These are phyloP conservation scores for Himantopus leucocephalus DNA, from an alignment of 2,113 vertebrate genomes.

Conservation along the genomic window DNA sequence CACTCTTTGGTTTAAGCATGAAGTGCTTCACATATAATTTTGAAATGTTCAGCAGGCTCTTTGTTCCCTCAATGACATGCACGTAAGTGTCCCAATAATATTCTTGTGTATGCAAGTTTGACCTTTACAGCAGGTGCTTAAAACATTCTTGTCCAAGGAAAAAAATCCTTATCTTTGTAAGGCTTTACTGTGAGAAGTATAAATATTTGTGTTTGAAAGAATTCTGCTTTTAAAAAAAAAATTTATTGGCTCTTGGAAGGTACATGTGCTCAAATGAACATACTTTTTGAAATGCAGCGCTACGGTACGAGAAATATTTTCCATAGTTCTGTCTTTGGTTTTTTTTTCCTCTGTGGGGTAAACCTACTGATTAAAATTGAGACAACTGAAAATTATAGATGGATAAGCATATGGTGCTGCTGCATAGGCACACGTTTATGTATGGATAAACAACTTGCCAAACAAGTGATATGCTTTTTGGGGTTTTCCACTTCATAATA, in stretches of 20 bases:
- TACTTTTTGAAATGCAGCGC: not conserved
- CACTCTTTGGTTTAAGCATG: not conserved
- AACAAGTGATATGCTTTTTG: not conserved
- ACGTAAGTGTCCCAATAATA: not conserved
- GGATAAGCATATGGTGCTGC: not conserved
- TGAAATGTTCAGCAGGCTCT: not conserved
- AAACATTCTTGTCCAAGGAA: not conserved
- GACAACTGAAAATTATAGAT: not conserved
- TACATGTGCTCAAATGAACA: not conserved
- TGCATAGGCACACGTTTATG: not conserved
- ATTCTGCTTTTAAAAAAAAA: not conserved
- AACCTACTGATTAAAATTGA: not conserved
- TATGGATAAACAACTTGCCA: not conserved
- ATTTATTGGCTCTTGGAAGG: not conserved
- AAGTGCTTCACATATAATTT: not conserved
- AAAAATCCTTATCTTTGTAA: not conserved
- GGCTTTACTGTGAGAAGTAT: not conserved
- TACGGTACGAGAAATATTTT: not conserved
- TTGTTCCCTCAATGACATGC: not conserved
- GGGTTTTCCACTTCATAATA: not conserved
- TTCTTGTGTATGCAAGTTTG: not conserved
- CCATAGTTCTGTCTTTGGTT: not conserved
- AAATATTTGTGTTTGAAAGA: constrained; percentile 32
- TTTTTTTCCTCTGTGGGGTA: not conserved
- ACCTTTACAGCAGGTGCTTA: not conserved